Percentiles rank a stretch among this genome's conserved stretches.
phyloP scores from a whole-genome alignment of 1,140 invertebrate species.

The Limonius californicus region DNA sequence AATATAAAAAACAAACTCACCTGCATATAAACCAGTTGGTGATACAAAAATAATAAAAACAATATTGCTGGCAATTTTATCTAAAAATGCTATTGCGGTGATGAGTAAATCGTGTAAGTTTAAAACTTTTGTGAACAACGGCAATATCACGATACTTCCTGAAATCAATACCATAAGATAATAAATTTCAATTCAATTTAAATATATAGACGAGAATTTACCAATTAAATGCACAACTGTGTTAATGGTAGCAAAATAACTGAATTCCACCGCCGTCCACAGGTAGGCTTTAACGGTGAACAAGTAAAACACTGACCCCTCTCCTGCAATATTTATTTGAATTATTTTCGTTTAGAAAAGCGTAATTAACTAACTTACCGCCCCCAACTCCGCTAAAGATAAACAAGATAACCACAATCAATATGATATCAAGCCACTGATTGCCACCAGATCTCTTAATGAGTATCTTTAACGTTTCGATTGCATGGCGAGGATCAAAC shows the following conservation, averaged over 20 bases:
- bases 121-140: constrained; percentile 41
- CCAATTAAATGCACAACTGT: constrained; percentile 40
- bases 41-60: constrained; percentile 34
- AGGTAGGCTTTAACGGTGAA: constrained; percentile 31
- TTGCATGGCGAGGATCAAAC: constrained; percentile 41
- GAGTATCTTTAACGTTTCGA: constrained; percentile 41
- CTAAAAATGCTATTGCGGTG: constrained; percentile 36
- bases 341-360: neutral
- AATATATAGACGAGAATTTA: too few relatives aligned
- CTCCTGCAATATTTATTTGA: constrained; percentile 32
- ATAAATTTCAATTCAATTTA: too few relatives aligned
- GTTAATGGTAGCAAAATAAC: constrained; percentile 34
- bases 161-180: too few relatives aligned
- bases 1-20: too few relatives aligned
- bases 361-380: constrained; percentile 23
- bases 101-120: constrained; percentile 39
- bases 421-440: constrained; percentile 32
- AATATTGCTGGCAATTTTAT: constrained; percentile 39
- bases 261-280: constrained; percentile 37
- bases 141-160: constrained; percentile 39
- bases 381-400: constrained; percentile 31
- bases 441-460: constrained; percentile 32
- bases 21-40: constrained; percentile 36
- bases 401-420: constrained; percentile 35
- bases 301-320: constrained; percentile 33